phyloP scores from a whole-genome alignment of 2,113 vertebrate species.

The Oryzias celebensis region DNA sequence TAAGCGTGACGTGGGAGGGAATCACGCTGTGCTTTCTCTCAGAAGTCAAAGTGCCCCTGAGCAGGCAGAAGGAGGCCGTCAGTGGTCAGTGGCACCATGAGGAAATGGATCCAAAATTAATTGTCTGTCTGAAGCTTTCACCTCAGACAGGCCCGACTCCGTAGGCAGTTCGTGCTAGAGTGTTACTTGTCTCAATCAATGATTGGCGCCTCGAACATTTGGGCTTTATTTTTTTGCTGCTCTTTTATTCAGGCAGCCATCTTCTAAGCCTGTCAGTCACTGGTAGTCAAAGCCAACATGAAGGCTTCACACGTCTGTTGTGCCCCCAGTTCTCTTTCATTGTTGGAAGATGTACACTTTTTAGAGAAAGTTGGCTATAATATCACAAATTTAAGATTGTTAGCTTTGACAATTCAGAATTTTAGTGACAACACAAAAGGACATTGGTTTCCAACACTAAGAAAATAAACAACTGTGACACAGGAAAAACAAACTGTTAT shows the following conservation, averaged over 20 bases:
- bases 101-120: slow-evolving; percentile 51
- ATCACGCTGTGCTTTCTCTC: slow-evolving; percentile 43
- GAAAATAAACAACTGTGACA: too few relatives aligned
- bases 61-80: slow-evolving; percentile 25
- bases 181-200: slow-evolving; percentile 23
- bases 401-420: neutral
- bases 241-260: slow-evolving; percentile 16
- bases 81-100: slow-evolving; percentile 25
- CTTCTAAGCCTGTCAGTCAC: slow-evolving; percentile 5
- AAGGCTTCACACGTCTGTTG: neutral
- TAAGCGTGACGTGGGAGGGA: slow-evolving; percentile 36
- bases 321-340: too few relatives aligned
- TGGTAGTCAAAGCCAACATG: neutral
- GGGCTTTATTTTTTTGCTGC: slow-evolving; percentile 1
- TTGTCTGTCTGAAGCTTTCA: slow-evolving; percentile 21
- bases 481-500: too few relatives aligned
- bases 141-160: neutral
- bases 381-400: slow-evolving; percentile 36
- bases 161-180: slow-evolving; percentile 1
- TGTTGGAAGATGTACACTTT: too few relatives aligned
- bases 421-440: too few relatives aligned
- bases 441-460: too few relatives aligned
- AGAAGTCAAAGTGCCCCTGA: slow-evolving; percentile 39
- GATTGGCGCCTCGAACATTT: slow-evolving; percentile 2
- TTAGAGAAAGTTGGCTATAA: too few relatives aligned